Base-by-base conservation (phyloP, 2,113 vertebrate species). In the Nothoprocta perdicaria region DNA sequence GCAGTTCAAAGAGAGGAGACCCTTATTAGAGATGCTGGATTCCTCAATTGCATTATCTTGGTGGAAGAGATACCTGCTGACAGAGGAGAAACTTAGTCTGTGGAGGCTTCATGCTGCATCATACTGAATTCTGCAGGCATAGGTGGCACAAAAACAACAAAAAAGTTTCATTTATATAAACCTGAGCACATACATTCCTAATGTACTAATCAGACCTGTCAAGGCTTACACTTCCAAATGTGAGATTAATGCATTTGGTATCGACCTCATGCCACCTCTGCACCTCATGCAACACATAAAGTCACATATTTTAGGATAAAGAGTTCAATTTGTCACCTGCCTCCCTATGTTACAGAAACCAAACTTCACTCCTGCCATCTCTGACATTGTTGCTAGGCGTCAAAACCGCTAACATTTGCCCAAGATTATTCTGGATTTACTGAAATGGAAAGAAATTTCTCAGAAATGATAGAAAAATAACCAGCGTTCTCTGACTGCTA, bases 331-430 rank as follows among this genome's bases (percentile, higher is more conserved):
- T 68, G 71, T 94, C 80, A 95, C 46, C 58, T 91, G 88, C 43
- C 68, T 87, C 31, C 24, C 94, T 87, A 88, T 27, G 18, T 76
- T 78, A 95, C n/a, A 79, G 80, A 50, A 86, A 24, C 58, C 69
- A 96, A 90, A 41, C 40, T 4, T 29, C 22, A 24, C 73, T 86
- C 73, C 90, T 94, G 52, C 66, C 24, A 14, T 73, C 29, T 69
- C 63, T 90, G 63, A 48, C 72, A 17, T 33, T 35, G 78, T 43
- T 87, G 68, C 43, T 92, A 43, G 24, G n/a, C 75, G 50, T 58
- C 50, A 82, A 95, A 72, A 75, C 43, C 14, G 1, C 29, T 12
- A 78, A 43, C 53, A 84, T 89, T 90, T 91, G 78, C 84, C 35
- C 29, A 17, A 8, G 38, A 60, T 76, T 53, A 52, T 67, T 66